Conservation (phyloP, 1,140 invertebrate genomes). For the Vanessa tameamea region DNA sequence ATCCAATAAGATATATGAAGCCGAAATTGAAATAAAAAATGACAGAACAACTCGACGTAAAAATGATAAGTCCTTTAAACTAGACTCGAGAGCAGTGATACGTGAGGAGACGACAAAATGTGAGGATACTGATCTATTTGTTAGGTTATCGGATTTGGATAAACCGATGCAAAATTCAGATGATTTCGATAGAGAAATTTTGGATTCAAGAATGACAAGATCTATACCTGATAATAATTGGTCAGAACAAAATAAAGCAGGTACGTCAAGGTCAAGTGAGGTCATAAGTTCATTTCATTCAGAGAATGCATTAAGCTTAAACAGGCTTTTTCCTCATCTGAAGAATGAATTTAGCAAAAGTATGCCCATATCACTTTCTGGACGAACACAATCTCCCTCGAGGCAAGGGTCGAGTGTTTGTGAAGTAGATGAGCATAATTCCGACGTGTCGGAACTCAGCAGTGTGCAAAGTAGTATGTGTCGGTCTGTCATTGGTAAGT, state of each 20-base stretch:
- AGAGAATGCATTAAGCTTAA: constrained; percentile 72
- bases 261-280: constrained; percentile 58
- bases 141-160: constrained; percentile 72
- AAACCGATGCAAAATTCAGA: constrained; percentile 58
- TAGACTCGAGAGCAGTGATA: constrained; percentile 32
- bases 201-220: constrained; percentile 67
- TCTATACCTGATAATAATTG: constrained; percentile 74
- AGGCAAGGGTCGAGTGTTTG: constrained; percentile 49
- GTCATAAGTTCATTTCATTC: constrained; percentile 76
- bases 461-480: constrained; percentile 71
- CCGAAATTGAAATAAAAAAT: constrained; percentile 24
- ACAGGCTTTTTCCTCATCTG: constrained; percentile 73
- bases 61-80: constrained; percentile 31
- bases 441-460: constrained; percentile 69
- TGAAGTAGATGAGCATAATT: constrained; percentile 57
- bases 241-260: constrained; percentile 47
- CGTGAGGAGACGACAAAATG: constrained; percentile 45
- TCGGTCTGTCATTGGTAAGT: constrained; percentile 67
- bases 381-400: constrained; percentile 56
- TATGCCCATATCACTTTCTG: constrained; percentile 66
- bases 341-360: constrained; percentile 73
- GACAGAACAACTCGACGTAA: constrained; percentile 35
- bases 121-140: constrained; percentile 56
- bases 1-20: constrained; percentile 20
- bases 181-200: constrained; percentile 31